A percentile compares a stretch with the other conserved stretches of the same genome.
These are phyloP conservation scores for Sapayoa aenigma DNA, from an alignment of 2,113 vertebrate species.

Conservation along the genomic window DNA sequence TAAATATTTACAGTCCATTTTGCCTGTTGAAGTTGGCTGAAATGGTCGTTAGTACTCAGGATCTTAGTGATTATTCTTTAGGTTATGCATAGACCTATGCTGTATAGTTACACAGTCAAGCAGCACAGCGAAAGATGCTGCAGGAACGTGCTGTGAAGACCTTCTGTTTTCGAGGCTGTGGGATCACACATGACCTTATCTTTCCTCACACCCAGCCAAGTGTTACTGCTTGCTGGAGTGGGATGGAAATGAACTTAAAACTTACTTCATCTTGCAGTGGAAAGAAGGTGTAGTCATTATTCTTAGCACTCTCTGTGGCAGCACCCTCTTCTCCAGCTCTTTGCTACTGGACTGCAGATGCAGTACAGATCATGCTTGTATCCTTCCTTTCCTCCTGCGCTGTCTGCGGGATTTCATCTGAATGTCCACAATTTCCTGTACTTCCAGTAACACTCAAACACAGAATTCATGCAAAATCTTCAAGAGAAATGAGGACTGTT, in stretches of 20 bases:
- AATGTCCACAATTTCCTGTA: not conserved
- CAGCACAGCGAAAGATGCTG: not conserved
- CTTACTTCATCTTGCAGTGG: not conserved
- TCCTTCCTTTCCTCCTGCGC: fast-evolving
- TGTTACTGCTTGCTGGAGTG: not conserved
- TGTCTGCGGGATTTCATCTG: fast-evolving
- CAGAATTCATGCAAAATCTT: not conserved
- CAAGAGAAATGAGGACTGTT: not conserved
- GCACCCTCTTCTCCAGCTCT: not conserved
- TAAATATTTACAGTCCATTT: not conserved
- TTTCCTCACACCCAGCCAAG: not conserved
- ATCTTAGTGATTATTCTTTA: not conserved
- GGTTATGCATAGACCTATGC: not conserved
- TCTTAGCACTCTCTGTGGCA: not conserved
- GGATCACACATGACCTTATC: not conserved
- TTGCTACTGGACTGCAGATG: not conserved
- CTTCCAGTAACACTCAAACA: not conserved
- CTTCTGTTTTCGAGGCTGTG: not conserved
- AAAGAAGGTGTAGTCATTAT: not conserved
- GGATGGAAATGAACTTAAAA: not conserved
- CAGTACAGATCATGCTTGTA: not conserved
- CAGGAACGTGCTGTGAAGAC: not conserved
- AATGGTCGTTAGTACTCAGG: not conserved
- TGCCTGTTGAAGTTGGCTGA: not conserved
- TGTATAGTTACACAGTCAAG: not conserved